A percentile compares a stretch with the other conserved stretches of the same genome.
Evolutionary conservation across 2,888 invertebrate genomes (phyloP).

Genomic region (Abscondita cerata): DNA sequence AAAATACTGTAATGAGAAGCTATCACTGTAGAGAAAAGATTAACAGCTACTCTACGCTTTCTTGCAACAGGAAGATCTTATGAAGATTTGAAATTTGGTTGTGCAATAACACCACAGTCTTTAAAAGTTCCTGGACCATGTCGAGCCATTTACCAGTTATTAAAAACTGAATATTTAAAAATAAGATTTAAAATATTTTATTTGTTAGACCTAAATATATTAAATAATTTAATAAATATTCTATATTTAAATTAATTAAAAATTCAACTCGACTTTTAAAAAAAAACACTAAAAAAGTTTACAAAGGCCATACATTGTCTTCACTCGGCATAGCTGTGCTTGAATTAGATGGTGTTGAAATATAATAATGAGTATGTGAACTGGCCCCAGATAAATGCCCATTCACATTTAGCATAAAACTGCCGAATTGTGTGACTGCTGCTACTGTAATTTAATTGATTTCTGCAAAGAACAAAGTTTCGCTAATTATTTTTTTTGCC

Average conservation of each 20-base stretch:
- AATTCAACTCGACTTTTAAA: neutral
- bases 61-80: no score
- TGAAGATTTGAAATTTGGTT: no score
- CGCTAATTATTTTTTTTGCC: slow-evolving; percentile 7
- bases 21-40: no score
- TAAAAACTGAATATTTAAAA: neutral
- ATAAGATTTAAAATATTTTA: neutral
- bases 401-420: no score
- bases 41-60: no score
- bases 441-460: no score
- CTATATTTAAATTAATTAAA: neutral
- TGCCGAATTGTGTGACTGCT: neutral
- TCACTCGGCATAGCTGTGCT: neutral
- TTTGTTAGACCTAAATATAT: neutral
- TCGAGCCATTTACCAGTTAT: neutral
- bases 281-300: neutral
- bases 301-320: neutral
- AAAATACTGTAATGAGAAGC: neutral
- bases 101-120: neutral
- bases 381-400: no score
- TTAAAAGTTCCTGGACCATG: neutral
- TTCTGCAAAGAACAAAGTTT: neutral
- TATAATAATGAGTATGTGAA: no score
- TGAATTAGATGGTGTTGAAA: neutral
- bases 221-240: neutral